Base-by-base conservation (phyloP, 1,140 invertebrate genomes). In the Lordiphosa clarofinis region DNA sequence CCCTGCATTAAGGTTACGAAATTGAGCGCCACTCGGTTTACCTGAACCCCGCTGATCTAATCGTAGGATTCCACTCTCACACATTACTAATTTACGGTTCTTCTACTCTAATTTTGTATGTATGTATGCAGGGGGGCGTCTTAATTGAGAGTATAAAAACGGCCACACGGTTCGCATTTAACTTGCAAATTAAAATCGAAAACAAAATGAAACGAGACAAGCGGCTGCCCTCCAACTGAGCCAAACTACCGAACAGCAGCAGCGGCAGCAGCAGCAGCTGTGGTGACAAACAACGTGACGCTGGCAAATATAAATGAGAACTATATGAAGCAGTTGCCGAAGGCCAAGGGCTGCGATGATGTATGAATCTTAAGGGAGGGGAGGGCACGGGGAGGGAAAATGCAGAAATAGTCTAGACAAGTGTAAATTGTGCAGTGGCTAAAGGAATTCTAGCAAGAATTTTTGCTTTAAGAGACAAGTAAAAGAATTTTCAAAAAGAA, bases 151-250 rank as follows among this genome's bases (percentile, higher is more conserved):
- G 42, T 28, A 4, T 28, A 28, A 6, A 52, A 39, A 58, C 39
- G 40, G 52, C 37, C 52, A 33, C 31, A 55, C 39, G 38, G 42
- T 40, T 37, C 36, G 37, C 54, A 82, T 81, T 82, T 76, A 69
- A 82, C 59, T 82, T 81, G 76, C 72, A 82, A 81, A 81, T 81
- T 81, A 71, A 69, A 69, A 74, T 58, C 54, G 57, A n/a, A n/a
- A n/a, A n/a, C n/a, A n/a, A n/a, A n/a, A n/a, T n/a, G n/a, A n/a
- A n/a, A 31, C 15, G 43, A 56, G 39, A 54, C 28, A 53, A 13
- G 21, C 15, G 33, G 24, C 39, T 60, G 61, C 64, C 59, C 64
- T 69, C 71, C 59, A 69, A 74, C 64, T 58, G 59, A 62, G 64
- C 21, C 21, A 21, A 21, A 21, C 21, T n/a, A n/a, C n/a, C n/a